Evolutionary conservation across 92 coral and sea anemone species (phyloP).

Genomic region (Plumapathes pennacea): DNA sequence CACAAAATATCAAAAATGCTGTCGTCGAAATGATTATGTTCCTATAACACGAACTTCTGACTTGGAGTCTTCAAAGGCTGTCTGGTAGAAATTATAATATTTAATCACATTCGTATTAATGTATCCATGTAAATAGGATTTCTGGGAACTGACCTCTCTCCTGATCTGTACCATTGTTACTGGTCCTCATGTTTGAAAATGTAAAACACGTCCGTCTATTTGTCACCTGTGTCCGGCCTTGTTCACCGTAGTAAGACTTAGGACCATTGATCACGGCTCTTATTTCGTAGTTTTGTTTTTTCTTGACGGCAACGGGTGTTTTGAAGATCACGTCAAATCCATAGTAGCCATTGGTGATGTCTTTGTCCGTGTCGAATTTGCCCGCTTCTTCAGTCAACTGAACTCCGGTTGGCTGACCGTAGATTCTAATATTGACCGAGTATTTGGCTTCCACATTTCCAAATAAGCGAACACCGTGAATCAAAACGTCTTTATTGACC

Average conservation of each 20-base stretch:
- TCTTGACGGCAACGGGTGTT: slow-evolving; percentile 6
- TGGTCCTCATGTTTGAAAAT: not conserved
- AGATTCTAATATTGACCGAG: not conserved
- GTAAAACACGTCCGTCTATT: not conserved
- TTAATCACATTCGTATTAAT: too few species aligned
- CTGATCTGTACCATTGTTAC: not conserved
- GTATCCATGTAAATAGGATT: too few species aligned
- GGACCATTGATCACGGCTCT: slow-evolving; percentile 12
- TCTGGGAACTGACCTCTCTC: not conserved
- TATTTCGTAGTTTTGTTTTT: slow-evolving; percentile 6
- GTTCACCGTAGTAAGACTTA: not conserved
- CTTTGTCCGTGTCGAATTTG: not conserved
- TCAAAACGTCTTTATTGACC: slow-evolving; percentile 5
- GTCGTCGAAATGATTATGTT: too few species aligned
- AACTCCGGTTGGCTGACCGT: not conserved
- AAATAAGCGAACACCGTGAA: slow-evolving; percentile 26
- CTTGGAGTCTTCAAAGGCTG: too few species aligned
- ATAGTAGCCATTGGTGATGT: not conserved
- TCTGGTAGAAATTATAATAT: too few species aligned
- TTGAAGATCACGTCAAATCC: slow-evolving; percentile 32
- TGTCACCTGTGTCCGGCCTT: not conserved
- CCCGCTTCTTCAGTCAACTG: not conserved
- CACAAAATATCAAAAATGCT: too few species aligned
- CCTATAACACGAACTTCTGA: too few species aligned
- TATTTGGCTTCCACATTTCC: slow-evolving; percentile 22